Base-by-base conservation (phyloP, 2,888 invertebrate genomes). In the Pheosia tremula region DNA sequence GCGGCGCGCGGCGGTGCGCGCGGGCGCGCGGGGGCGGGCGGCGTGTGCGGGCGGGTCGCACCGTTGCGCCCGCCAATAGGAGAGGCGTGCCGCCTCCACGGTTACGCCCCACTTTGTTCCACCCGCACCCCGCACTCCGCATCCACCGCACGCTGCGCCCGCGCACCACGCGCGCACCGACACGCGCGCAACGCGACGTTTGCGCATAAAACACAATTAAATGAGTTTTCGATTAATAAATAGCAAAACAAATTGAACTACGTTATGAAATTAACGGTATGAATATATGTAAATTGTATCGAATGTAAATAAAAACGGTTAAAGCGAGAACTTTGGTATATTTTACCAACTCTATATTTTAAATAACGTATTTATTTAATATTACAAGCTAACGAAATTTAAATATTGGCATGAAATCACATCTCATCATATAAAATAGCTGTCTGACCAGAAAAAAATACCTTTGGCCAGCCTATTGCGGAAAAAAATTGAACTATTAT, bases 1-100 rank as follows among this genome's bases (percentile, higher is more conserved):
- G 80, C 67, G 72, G 71, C 67, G 77, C 69, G 75, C 70, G 72
- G 71, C 77, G 75, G 77, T 72, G 78, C 68, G 82, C 77, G 84
- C 77, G 77, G 80, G 83, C 76, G 77, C 64, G 73, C 74, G 81
- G 69, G 72, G 78, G 79, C 77, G 81, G 78, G 71, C 75, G 80
- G 71, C 77, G 68, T 72, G 78, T 72, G 80, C 72, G 79, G 86
- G 85, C 81, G 81, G 81, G 76, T 79, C 84, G 79, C 77, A 64
- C 67, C 61, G 65, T 64, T 67, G 74, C 67, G 57, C 58, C 67
- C 71, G 78, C 85, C 82, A 84, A 84, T 84, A 77, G 78, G 79
- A 66, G 80, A 70, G 80, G 76, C 84, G 82, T 75, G 77, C 81
- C 82, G 82, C 81, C 80, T 66, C 65, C 66, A 52, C 70, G 73